Base-by-base conservation (phyloP, 2,888 invertebrate genomes). In the Zonitis immaculata region DNA sequence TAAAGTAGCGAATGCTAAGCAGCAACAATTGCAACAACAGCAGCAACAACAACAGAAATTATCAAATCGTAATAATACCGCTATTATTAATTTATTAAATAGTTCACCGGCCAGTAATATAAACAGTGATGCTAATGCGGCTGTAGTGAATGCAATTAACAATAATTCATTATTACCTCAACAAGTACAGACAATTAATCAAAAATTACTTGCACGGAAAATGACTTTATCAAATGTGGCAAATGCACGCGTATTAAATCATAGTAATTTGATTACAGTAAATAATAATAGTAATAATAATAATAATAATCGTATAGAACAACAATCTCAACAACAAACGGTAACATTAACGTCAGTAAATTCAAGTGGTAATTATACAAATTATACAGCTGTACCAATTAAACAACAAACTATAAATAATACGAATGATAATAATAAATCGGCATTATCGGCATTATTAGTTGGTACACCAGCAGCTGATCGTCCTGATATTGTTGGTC, bases 81-180 rank as follows among this genome's bases (percentile, higher is more conserved):
- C 89, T 8, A 89, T 89, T 67, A 79, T 88, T 56, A 90, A 88
- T 75, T 75, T 90, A 49, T 74, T 90, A 55, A 90, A 90, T 73
- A 89, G 88, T 68, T 86, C 87, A 22, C 88, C 89, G 39, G 87
- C 87, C n/a, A 79, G 79, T 68, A 73, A 68, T 52, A 63, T 72
- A 47, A 75, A 74, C 53, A 75, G 69, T 54, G 86, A 86, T 53
- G 85, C 85, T 3, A 86, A 82, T 65, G 78, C 80, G 32, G 80
- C 81, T 8, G 79, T 79, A 42, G 79, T 80, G 52, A 76, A 76
- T 62, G 73, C 74, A 30, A 73, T 73, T 54, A 73, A 72, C 59
- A 74, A 70, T 63, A 60, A 69, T 9, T 71, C 78, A 16, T 63
- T 73, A 44, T 66, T 71, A 52, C 68, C 71, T 45, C 74, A 74